Conservation (phyloP, 2,113 vertebrate genomes). For the Cebidichthys violaceus region DNA sequence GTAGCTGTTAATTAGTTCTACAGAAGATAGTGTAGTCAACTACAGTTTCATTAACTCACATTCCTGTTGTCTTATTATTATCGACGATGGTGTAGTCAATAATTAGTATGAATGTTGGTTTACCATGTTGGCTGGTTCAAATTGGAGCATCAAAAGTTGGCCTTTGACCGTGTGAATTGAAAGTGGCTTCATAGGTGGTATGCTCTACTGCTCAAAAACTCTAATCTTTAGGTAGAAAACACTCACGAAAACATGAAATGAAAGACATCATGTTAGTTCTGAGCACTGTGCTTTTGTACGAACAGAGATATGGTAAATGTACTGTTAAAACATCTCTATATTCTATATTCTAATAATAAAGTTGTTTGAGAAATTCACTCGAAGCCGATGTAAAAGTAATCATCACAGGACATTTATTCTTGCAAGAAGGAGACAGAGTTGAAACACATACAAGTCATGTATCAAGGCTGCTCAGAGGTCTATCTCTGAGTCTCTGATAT, state of each 20-base stretch:
- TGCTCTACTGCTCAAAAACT: background rate
- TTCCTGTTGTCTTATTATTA: slow-evolving; percentile 1
- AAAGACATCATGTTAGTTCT: background rate
- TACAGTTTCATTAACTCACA: slow-evolving; percentile 4
- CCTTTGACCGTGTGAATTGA: background rate
- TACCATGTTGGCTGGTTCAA: background rate
- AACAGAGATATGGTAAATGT: background rate
- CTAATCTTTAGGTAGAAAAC: background rate
- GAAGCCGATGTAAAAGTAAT: no score
- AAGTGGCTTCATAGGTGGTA: background rate
- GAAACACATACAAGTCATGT: no score
- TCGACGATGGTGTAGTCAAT: background rate
- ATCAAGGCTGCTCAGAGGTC: no score
- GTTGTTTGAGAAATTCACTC: no score
- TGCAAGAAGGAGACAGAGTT: no score
- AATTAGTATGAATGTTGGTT: background rate
- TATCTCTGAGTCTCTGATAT: no score
- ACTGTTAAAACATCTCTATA: background rate
- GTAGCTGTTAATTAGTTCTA: slow-evolving; percentile 50
- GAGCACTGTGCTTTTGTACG: background rate
- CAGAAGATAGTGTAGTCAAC: slow-evolving; percentile 3
- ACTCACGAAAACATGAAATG: background rate
- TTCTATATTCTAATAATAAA: no score
- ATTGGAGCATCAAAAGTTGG: background rate
- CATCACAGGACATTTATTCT: no score